Conservation (phyloP, 1,140 invertebrate genomes). For the Brachionus sp. region DNA sequence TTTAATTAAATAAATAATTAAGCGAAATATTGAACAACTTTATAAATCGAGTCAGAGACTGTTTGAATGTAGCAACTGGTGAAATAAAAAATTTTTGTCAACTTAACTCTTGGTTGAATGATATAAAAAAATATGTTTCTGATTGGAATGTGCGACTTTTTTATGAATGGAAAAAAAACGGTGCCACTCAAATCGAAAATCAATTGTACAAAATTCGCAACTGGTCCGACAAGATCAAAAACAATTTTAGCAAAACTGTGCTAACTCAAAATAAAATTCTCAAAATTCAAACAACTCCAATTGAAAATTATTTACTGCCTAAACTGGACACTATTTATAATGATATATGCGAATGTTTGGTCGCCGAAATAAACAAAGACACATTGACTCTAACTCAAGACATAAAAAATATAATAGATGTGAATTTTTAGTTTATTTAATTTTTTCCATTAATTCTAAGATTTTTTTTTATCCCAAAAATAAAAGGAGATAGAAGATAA, state of each 20-base stretch:
- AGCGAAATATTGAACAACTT: background rate
- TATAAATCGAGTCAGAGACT: background rate
- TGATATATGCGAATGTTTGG: constrained; percentile 54
- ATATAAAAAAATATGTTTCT: constrained; percentile 54
- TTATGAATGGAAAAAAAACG: constrained; percentile 51
- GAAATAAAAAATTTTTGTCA: constrained; percentile 56
- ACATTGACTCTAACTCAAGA: constrained; percentile 53
- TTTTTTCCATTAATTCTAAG: background rate
- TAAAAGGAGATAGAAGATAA: background rate
- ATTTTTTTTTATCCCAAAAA: no score
- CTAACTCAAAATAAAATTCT: constrained; percentile 55
- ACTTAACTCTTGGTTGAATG: constrained; percentile 54
- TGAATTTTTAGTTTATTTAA: constrained; percentile 44
- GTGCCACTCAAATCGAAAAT: constrained; percentile 23
- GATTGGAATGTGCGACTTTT: constrained; percentile 54
- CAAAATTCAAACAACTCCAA: constrained; percentile 53
- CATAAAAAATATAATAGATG: constrained; percentile 53
- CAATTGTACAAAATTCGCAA: constrained; percentile 20
- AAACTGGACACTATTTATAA: constrained; percentile 54
- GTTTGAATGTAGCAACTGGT: constrained; percentile 48
- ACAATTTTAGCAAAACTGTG: constrained; percentile 48
- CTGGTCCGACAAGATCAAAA: background rate
- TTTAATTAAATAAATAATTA: background rate
- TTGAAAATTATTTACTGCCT: constrained; percentile 54
- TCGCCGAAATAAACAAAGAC: constrained; percentile 51